A percentile compares a stretch with the other conserved stretches of the same genome.
These are phyloP conservation scores for Watsonalla binaria DNA, from an alignment of 2,888 invertebrate genomes.

Conservation along the genomic window DNA sequence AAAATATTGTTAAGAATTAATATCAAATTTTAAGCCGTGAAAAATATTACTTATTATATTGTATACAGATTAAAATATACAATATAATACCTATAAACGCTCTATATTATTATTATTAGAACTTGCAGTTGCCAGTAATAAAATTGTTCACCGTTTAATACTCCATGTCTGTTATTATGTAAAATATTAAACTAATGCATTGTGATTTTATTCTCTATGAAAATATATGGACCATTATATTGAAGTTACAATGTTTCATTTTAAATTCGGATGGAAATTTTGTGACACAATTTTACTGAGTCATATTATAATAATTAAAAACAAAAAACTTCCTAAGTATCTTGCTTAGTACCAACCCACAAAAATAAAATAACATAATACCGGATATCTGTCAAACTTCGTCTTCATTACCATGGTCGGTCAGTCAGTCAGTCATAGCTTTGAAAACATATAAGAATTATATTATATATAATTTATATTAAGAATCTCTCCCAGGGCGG, in stretches of 20 bases:
- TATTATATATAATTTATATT: too few relatives aligned
- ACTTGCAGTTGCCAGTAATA: neutral
- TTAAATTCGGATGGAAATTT: too few relatives aligned
- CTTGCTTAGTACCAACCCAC: too few relatives aligned
- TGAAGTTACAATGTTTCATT: conserved; percentile 25
- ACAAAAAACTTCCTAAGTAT: too few relatives aligned
- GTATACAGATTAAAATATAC: neutral
- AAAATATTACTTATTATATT: neutral
- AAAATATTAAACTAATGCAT: conserved; percentile 60
- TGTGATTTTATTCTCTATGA: conserved; percentile 73
- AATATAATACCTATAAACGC: too few relatives aligned
- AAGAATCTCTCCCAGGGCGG: too few relatives aligned
- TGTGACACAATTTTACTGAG: neutral
- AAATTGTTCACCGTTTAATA: conserved; percentile 45
- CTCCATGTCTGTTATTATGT: conserved; percentile 53
- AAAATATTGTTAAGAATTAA: neutral
- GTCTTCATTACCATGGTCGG: too few relatives aligned
- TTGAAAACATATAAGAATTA: too few relatives aligned
- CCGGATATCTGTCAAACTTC: too few relatives aligned
- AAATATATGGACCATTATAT: conserved; percentile 74
- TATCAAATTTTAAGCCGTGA: neutral
- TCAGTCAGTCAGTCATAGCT: too few relatives aligned
- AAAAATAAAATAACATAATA: too few relatives aligned
- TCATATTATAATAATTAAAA: neutral
- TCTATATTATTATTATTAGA: conserved; percentile 1